These are phyloP conservation scores for Mohoua ochrocephala DNA, from an alignment of 2,113 vertebrate species.

Conservation along the genomic window DNA sequence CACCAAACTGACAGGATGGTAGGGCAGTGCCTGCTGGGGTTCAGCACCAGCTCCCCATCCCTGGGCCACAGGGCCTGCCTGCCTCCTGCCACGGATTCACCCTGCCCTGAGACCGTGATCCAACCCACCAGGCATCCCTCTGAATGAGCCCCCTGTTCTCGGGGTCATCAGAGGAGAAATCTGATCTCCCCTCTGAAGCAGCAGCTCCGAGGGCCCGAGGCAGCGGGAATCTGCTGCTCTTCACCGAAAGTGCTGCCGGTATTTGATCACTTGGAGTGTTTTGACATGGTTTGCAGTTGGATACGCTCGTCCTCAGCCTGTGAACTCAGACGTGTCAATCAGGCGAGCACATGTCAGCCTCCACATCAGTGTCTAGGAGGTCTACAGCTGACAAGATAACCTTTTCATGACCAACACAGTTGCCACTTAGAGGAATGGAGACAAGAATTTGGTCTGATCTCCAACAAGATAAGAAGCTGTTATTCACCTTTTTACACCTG, in stretches of 20 bases:
- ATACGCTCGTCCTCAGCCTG: not conserved
- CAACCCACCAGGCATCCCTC: not conserved
- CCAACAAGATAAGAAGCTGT: not conserved
- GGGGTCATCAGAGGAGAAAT: not conserved
- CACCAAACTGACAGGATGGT: not conserved
- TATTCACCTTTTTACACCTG: not conserved
- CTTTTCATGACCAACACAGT: constrained; percentile 16
- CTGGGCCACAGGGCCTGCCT: not conserved
- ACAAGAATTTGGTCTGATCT: constrained; percentile 21
- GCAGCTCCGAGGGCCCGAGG: not conserved
- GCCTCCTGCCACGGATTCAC: not conserved
- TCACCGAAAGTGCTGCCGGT: not conserved
- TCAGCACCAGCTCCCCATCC: not conserved
- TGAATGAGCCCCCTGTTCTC: constrained; percentile 5
- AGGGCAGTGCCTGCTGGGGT: not conserved
- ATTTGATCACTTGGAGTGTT: constrained; percentile 29
- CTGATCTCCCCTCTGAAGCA: not conserved
- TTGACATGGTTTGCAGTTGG: not conserved
- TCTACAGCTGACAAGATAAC: constrained; percentile 26
- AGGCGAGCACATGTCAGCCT: not conserved
- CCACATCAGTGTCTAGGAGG: not conserved
- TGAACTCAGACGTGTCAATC: not conserved
- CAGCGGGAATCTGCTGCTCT: not conserved
- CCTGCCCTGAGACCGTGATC: not conserved
- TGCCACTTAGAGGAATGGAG: not conserved